Evolutionary conservation across 2,888 invertebrate genomes (phyloP).

Genomic region (Spisula solida): DNA sequence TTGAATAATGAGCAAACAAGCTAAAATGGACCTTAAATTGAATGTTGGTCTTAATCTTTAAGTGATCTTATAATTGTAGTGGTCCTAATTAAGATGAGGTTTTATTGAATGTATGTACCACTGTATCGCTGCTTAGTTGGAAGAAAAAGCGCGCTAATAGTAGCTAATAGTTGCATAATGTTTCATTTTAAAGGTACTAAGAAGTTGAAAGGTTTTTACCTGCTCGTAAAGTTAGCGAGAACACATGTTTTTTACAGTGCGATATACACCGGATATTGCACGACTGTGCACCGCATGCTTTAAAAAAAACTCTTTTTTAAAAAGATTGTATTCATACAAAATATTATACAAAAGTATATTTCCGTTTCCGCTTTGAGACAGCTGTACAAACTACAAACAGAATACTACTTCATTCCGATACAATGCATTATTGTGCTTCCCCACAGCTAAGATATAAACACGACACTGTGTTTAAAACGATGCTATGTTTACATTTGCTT

Average conservation of each 20-base stretch:
- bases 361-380: background rate
- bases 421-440: background rate
- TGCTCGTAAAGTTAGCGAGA: background rate
- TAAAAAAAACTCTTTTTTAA: background rate
- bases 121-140: too few species aligned
- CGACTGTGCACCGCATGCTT: slow-evolving; percentile 4
- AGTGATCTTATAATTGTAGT: too few species aligned
- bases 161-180: too few species aligned
- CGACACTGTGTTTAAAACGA: background rate
- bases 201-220: background rate
- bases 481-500: background rate
- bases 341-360: background rate
- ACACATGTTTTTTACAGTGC: background rate
- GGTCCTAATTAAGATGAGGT: too few species aligned
- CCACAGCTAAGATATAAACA: background rate
- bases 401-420: background rate
- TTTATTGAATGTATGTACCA: too few species aligned
- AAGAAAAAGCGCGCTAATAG: too few species aligned
- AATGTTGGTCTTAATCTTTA: too few species aligned
- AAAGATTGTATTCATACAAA: background rate
- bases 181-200: too few species aligned
- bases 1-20: too few species aligned
- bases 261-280: background rate
- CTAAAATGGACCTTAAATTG: too few species aligned
- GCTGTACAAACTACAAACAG: background rate